Evolutionary conservation across 2,888 invertebrate species (phyloP), one percentile per base, ranked within the genome.

Genomic region (Xylocampa areola): DNA sequence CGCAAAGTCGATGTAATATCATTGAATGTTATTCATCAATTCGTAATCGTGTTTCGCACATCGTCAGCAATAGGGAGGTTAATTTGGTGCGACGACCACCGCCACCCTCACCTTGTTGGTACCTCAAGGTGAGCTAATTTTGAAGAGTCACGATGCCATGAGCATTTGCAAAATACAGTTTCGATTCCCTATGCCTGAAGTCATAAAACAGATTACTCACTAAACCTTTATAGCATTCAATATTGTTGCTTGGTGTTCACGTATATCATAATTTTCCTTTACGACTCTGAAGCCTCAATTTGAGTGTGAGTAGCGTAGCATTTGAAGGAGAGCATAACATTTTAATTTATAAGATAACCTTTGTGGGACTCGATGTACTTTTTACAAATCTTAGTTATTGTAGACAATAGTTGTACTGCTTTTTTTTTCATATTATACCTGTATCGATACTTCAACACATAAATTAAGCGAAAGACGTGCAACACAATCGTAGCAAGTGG

Each of bases 71-170:
- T 72, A 55, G 43, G 53, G 39, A 30, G 23, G 66, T 64, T 68
- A 71, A 74, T 73, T 64, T 63, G 43, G 57, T 64, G 69, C 67
- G 57, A 64, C 50, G 62, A 47, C 60, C 54, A 51, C 40, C 59
- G 39, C 51, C 45, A 43, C 43, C 43, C 29, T 59, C 55, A 59
- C 71, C 69, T 66, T 68, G 62, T 60, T 61, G 49, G 48, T 47
- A 48, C 40, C 45, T 59, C 62, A 39, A 73, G 62, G 65, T 67
- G 55, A 61, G 25, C 39, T 70, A 76, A 82, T 68, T 72, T 62
- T 35, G 55, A 11, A 41, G 25, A 75, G 80, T 79, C 85, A 84
- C 82, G 84, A 79, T 48, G 81, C 8, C 43, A 10, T 45, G 23
- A 41, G 60, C 25, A 33, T 33, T 53, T 39, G 32, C 17, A 47